Evolutionary conservation across 23 tunicate genomes (phyloP).

Genomic region (Oikopleura dioica): DNA sequence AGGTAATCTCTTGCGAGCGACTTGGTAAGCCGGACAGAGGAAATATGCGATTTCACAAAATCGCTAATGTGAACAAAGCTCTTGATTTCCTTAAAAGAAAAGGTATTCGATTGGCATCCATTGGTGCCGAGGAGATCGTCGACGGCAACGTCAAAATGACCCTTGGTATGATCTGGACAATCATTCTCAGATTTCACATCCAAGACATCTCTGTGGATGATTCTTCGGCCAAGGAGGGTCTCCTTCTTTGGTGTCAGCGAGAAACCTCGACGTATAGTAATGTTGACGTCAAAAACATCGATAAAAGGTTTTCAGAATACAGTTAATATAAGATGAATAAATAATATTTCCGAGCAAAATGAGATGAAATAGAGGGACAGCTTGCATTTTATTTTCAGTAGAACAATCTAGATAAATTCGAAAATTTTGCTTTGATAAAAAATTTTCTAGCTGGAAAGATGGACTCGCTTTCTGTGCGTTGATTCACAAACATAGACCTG

Average conservation of each 20-base stretch:
- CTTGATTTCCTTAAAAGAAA: not conserved
- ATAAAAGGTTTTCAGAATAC: constrained; percentile 71
- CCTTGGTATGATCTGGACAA: constrained; percentile 99
- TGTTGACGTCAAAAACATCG: constrained; percentile 93
- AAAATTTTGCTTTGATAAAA: too few species aligned
- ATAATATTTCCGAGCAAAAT: too few species aligned
- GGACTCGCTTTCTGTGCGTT: constrained; percentile 98
- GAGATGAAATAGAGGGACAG: too few species aligned
- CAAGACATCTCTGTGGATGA: constrained; percentile 99
- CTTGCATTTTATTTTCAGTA: too few species aligned
- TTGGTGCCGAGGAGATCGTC: constrained; percentile 99
- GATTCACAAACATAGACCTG: constrained; percentile 94
- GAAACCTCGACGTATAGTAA: constrained; percentile 97
- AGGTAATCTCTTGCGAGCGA: constrained; percentile 97
- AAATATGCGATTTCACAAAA: constrained; percentile 98
- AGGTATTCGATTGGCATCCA: constrained; percentile 59
- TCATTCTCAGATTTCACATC: constrained; percentile 85
- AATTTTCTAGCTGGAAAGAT: constrained; percentile 89
- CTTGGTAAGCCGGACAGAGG: constrained; percentile 92
- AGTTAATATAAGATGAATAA: too few species aligned
- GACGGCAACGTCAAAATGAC: constrained; percentile 97
- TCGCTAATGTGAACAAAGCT: constrained; percentile 87
- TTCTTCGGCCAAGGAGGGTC: constrained; percentile 97
- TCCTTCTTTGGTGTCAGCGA: constrained; percentile 92
- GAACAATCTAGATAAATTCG: too few species aligned